Base-by-base conservation (phyloP, 2,113 vertebrate genomes). In the Gorsachius goisagi region DNA sequence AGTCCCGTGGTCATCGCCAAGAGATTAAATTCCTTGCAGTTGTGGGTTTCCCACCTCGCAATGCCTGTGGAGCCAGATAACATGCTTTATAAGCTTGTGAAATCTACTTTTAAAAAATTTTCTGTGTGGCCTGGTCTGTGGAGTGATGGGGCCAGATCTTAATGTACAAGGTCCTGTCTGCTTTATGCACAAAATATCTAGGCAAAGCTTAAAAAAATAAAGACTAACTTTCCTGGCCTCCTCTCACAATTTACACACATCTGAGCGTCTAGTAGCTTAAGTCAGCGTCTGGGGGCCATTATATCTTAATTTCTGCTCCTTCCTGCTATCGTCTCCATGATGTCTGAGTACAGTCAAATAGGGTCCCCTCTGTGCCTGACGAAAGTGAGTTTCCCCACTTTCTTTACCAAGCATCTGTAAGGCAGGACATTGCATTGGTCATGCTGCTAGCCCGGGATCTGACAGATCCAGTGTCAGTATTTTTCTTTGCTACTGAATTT, bases 1-100 rank as follows among this genome's bases (percentile, higher is more conserved):
- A 81, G 28, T 37, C n/a, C n/a, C 0, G 1, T 35, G 17, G 17
- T 47, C 59, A 41, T 76, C 1, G 5, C 5, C 32, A 45, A 47
- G 16, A 26, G 20, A 52, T 49, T 69, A 33, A 77, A 85, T 60
- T 72, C 28, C 18, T 84, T 15, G 4, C 10, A 39, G 16, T 21
- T 66, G 13, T 55, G 53, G 17, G 23, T 78, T 89, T 84, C 11
- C 41, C 20, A n/a, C 55, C 41, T 74, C 1, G 1, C 10, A 2
- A 56, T 74, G 30, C 23, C 27, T 60, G 15, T 12, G 72, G 56
- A 90, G 10, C 5, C n/a, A 44, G 30, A 64, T 32, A 64, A 28
- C 0, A 0, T 12, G 47, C 11, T 22, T 93, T 32, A 19, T 0
- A 39, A 39, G 0, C 9, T 26, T 85, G 39, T 47, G 26, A 77